Evolutionary conservation across 2,113 vertebrate genomes (phyloP).

Genomic region (Athene cunicularia): DNA sequence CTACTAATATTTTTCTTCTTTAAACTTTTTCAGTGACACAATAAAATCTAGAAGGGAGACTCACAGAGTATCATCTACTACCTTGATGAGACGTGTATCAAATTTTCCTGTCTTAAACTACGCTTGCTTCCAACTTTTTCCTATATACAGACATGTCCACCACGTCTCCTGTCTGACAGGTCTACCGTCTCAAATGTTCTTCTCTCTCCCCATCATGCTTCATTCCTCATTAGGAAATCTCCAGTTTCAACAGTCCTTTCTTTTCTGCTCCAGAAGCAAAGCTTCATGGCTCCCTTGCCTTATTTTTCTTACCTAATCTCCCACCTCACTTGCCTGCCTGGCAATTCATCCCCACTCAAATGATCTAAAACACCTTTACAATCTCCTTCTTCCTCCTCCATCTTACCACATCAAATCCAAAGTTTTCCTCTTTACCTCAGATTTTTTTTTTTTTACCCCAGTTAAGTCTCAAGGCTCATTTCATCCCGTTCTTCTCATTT

Average conservation of each 20-base stretch:
- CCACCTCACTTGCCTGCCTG: background rate
- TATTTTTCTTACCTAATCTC: background rate
- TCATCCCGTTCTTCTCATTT: background rate
- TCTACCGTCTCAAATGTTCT: background rate
- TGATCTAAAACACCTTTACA: background rate
- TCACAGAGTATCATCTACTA: background rate
- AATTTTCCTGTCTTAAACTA: background rate
- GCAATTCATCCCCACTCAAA: background rate
- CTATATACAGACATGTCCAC: fast-evolving
- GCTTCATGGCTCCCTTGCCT: background rate
- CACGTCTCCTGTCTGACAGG: background rate
- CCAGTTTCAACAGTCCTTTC: background rate
- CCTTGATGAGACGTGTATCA: fast-evolving
- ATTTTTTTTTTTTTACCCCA: too few species aligned
- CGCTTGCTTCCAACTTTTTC: background rate
- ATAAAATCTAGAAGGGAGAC: background rate
- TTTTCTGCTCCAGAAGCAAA: background rate
- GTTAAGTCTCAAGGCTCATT: background rate
- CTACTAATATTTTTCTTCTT: background rate
- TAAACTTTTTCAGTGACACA: background rate
- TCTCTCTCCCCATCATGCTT: background rate
- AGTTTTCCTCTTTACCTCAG: background rate
- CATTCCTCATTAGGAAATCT: background rate
- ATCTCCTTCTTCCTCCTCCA: background rate
- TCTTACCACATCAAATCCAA: background rate